Base-by-base conservation (phyloP, 2,797 vertebrate genomes). In the Ctenochaetus hawaiiensis region DNA sequence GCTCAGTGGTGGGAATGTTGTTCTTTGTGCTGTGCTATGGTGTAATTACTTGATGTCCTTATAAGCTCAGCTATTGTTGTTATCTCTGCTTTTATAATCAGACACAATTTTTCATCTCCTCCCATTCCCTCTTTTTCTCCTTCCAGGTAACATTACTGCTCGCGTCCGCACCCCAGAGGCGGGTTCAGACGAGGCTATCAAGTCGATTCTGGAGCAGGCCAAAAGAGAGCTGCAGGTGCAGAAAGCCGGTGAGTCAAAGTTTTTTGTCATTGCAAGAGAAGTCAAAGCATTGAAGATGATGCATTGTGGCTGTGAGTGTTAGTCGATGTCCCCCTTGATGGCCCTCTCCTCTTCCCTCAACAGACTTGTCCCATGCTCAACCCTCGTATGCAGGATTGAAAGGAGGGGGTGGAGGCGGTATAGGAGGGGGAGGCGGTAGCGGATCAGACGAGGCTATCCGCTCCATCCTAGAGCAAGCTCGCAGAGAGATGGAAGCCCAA, bases 201-300 rank as follows among this genome's bases (percentile, higher is more conserved):
- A 97, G 94, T 98, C 97, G 87, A 99, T 99, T 89, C 95, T 99
- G 10, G 97, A 99, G 73, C 97, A 98, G 94, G 97, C 97, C 89
- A 99, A 98, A 94, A 94, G 97, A 94, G 97, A 99, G 94, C 95
- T 99, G 89, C 97, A 98, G 95, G 97, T 98, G 90, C 97, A 98
- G 94, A 99, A 98, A 96, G 96, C 96, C 51, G 97, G 97, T 99
- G 95, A 43, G 57, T 86, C 58, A 51, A 39, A 3, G 12, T 58
- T 64, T 53, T n/a, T 41, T 13, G 53, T 60, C 47, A 4, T 82
- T 63, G 85, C 18, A 47, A 54, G 67, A 49, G 44, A n/a, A 76
- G 30, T 78, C 23, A 4, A 37, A 60, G 34, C 34, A n/a, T 51
- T 78, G 70, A 75, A 59, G 74, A 67, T 67, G 59, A 72, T 72